Conservation (phyloP, 35 echinoderm and acorn worm species). For the Strongylocentrotus purpuratus region DNA sequence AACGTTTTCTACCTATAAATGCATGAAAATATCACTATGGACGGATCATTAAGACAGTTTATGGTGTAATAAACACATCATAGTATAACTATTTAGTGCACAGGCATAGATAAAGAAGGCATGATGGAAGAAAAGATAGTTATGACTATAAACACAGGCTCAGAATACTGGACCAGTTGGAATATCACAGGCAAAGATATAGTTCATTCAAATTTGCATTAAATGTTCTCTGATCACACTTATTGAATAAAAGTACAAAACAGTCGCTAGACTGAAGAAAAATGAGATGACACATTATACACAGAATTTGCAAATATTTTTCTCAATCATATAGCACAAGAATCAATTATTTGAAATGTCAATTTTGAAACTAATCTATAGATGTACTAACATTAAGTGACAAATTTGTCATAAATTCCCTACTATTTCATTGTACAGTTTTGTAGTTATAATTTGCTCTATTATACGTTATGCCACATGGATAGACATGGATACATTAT, state of each 20-base stretch:
- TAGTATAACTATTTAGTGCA: neutral
- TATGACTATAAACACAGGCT: too few relatives aligned
- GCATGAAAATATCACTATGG: neutral
- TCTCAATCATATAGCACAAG: neutral
- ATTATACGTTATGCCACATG: too few relatives aligned
- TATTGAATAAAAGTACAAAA: neutral
- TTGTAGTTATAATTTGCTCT: too few relatives aligned
- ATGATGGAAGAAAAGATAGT: neutral
- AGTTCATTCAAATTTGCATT: too few relatives aligned
- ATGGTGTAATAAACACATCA: neutral
- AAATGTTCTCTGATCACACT: neutral
- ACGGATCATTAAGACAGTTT: neutral
- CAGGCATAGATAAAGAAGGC: neutral
- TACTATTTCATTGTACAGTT: too few relatives aligned
- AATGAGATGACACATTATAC: neutral
- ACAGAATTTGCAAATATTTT: neutral
- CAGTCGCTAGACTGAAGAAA: neutral
- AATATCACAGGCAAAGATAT: too few relatives aligned
- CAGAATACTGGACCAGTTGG: too few relatives aligned
- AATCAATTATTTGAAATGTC: neutral
- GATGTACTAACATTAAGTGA: too few relatives aligned
- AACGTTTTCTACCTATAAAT: neutral
- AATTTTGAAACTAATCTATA: too few relatives aligned
- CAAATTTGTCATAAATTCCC: too few relatives aligned
- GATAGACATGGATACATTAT: too few relatives aligned